Evolutionary conservation across 1,140 invertebrate genomes (phyloP), one percentile per base, ranked within the genome.

Genomic region (Drosophila nikananu): DNA sequence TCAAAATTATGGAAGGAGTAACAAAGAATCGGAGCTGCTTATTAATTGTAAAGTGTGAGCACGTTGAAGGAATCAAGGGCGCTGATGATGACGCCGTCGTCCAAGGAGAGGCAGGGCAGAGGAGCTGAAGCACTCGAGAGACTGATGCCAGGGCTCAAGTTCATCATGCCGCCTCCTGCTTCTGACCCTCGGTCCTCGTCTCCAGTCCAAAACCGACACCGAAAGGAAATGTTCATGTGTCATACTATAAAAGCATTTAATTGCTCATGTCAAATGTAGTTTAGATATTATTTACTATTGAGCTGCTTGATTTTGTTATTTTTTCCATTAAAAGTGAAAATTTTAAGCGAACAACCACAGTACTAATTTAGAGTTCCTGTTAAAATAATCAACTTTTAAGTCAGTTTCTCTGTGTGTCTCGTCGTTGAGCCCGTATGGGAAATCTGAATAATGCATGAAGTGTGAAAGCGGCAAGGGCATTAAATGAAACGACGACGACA

Each of bases 391-490:
- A 32, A n/a, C 48, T n/a, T 25, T 57, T 1, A 35, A 13, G 15
- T 19, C 21, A 0, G 23, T 65, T 65, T 62, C 27, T 63, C 27
- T 25, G 17, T 32, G 63, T 65, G 49, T 21, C 35, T 21, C 41
- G 41, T 19, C n/a, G 30, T 32, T 10, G 39, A 49, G 57, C 12
- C 68, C 81, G 86, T 89, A 83, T 89, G 86, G 81, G 86, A 89
- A 90, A 90, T 84, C 86, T 89, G 84, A 89, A 89, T 89, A 89
- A 89, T 89, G 84, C 86, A 90, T 90, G 67, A 90, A 90, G 84
- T 89, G 84, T 84, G 81, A 90, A 87, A 83, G 84, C 81, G 77
- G 84, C 84, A 80, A 82, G 83, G 83, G 83, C 80, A 86, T 81
- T 86, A 86, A 86, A 79, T 81, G 82, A 77, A 77, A 78, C 78